phyloP scores from a whole-genome alignment of 2,113 vertebrate genomes.

The Ceratotherium simum region DNA sequence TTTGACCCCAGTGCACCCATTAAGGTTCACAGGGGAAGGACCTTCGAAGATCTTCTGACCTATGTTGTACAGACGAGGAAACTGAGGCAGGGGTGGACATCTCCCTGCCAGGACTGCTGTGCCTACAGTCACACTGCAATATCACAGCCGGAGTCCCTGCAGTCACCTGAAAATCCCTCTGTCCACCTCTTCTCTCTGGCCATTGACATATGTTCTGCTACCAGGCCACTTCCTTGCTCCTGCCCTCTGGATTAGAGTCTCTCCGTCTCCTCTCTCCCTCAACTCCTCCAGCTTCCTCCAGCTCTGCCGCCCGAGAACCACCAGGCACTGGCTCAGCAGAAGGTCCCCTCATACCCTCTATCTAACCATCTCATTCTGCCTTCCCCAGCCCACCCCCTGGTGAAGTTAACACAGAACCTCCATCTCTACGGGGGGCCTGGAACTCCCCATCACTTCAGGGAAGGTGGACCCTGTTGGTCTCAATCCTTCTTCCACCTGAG shows the following conservation, averaged over 20 bases:
- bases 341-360: neutral
- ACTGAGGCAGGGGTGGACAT: neutral
- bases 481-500: neutral
- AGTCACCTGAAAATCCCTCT: neutral
- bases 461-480: neutral
- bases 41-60: neutral
- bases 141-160: neutral
- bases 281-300: constrained; percentile 2
- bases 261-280: neutral
- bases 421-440: neutral
- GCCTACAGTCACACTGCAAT: neutral
- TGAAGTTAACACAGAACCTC: neutral
- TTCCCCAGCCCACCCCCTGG: neutral
- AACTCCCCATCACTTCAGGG: neutral
- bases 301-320: neutral
- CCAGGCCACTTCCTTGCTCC: neutral
- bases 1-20: neutral
- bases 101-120: neutral
- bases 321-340: neutral
- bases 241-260: neutral
- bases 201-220: neutral
- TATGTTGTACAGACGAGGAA: neutral
- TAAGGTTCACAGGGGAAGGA: neutral
- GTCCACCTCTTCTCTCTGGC: neutral
- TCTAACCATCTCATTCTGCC: neutral